phyloP scores from a whole-genome alignment of 1,140 invertebrate genomes.

The Cyclargus thomasi region DNA sequence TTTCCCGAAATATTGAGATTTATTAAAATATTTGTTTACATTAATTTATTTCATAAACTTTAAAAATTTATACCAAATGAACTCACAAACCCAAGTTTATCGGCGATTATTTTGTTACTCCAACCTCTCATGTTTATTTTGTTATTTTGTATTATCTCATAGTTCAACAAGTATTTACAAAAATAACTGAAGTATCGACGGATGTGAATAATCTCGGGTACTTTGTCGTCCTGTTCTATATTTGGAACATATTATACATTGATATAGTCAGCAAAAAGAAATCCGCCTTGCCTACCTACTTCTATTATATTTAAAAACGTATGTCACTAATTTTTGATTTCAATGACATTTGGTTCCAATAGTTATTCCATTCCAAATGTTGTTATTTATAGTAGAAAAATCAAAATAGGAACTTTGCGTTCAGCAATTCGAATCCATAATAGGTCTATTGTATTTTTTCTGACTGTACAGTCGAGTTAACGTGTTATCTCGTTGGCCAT shows the following conservation, averaged over 20 bases:
- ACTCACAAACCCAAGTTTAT: no score
- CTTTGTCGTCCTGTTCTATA: constrained; percentile 36
- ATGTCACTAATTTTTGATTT: no score
- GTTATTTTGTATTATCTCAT: neutral
- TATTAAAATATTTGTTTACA: no score
- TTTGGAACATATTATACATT: constrained; percentile 35
- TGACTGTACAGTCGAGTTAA: constrained; percentile 27
- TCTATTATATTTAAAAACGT: no score
- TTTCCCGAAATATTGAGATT: neutral
- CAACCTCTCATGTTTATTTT: no score
- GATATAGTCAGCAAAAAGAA: constrained; percentile 29
- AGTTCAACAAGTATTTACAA: neutral
- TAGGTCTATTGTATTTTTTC: constrained; percentile 27
- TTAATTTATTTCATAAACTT: no score
- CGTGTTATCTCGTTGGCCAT: constrained; percentile 52
- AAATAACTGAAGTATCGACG: constrained; percentile 13
- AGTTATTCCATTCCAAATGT: no score
- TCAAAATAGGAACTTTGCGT: no score
- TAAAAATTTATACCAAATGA: no score
- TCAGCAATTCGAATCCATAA: neutral
- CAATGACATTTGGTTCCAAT: no score
- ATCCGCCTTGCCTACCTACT: neutral
- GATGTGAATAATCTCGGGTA: constrained; percentile 33
- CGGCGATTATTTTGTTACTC: no score
- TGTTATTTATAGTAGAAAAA: no score